Base-by-base conservation (phyloP, 2,113 vertebrate species). In the Henicopernis longicauda region DNA sequence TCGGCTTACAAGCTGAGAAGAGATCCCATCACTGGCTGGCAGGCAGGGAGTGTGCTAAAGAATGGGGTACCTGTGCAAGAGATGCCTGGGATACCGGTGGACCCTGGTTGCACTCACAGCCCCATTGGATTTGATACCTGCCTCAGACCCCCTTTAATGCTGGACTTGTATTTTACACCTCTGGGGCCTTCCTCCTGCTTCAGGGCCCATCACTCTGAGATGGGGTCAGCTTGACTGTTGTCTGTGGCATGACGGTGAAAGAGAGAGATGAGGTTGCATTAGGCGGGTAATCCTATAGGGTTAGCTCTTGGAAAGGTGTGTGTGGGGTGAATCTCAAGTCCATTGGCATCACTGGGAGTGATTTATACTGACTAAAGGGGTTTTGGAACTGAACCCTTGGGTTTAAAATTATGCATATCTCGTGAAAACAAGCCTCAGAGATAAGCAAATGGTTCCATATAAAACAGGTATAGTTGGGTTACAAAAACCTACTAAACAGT, bases 41-140 rank as follows among this genome's bases (percentile, higher is more conserved):
- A 38, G 23, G 26, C 45, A 67, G 26, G 23, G 55, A 83, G 16
- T 9, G 14, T 38, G 29, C 45, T 23, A 36, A 31, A 67, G 19
- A 50, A 27, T 58, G 34, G 20, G 23, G 27, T 20, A n/a, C 20
- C 11, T 66, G 14, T 52, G 31, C 22, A 66, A 52, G 57, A 71
- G 32, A 5, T 5, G 7, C 16, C 14, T 50, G 12, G 9, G 36
- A 29, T 54, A 52, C 7, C 0, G 0, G 11, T 21, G 23, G 67
- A 7, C 10, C 16, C 25, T 1, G 4, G 34, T 9, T 80, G 29
- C 16, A 31, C 34, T 76, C 19, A 59, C 23, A 82, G 9, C 6
- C 17, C 18, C 1, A 0, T 55, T 65, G 66, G 5, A 55, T 71
- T 74, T 42, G 16, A n/a, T 36, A 42, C 26, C 12, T 76, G 40